Conservation (phyloP, 2,888 invertebrate genomes). For the Agrochola macilenta region DNA sequence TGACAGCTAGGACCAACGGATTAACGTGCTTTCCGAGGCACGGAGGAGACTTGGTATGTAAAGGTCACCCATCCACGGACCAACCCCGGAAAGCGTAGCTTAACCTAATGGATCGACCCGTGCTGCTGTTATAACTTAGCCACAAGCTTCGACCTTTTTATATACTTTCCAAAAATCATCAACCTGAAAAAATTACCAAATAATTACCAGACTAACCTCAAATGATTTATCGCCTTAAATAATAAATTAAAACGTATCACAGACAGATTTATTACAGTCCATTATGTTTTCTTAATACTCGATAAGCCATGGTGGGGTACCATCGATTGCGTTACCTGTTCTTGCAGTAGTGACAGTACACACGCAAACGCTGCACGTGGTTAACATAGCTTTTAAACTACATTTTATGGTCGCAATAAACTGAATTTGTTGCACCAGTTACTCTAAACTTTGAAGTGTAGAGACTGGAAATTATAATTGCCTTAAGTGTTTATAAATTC, state of each 20-base stretch:
- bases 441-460: conserved; percentile 12
- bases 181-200: not conserved
- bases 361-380: conserved; percentile 75
- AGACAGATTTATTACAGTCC: conserved; percentile 38
- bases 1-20: no score
- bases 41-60: no score
- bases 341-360: conserved; percentile 74
- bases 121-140: no score
- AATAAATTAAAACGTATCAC: conserved; percentile 3
- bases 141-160: not conserved
- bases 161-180: not conserved
- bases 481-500: not conserved
- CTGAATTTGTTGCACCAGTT: conserved; percentile 50
- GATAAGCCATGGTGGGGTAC: conserved; percentile 59
- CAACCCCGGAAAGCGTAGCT: no score
- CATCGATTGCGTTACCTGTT: conserved; percentile 78
- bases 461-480: not conserved
- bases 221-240: not conserved
- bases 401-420: conserved; percentile 37
- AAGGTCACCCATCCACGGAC: no score
- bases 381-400: conserved; percentile 50
- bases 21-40: no score
- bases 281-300: conserved; percentile 54
- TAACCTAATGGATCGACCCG: no score
- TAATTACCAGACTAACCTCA: not conserved